Conservation (phyloP, 1,140 invertebrate genomes). For the Choristoneura fumiferana region DNA sequence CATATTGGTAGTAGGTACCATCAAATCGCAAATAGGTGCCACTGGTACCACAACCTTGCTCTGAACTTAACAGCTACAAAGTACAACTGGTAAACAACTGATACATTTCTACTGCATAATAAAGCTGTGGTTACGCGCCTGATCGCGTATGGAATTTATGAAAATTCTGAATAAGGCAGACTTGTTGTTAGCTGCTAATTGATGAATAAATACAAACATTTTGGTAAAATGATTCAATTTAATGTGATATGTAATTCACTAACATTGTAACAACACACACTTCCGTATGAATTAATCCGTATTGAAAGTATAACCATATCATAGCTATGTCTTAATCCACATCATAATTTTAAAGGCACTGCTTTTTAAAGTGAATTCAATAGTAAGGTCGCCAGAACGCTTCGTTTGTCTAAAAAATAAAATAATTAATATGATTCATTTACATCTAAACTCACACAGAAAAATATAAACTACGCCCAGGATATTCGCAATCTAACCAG, state of each 20-base stretch:
- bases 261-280: neutral
- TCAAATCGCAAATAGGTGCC: no score
- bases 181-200: no score
- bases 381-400: conserved; percentile 5
- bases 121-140: no score
- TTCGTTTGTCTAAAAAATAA: conserved; percentile 14
- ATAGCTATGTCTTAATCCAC: conserved; percentile 30
- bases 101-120: no score
- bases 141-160: no score
- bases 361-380: conserved; percentile 40
- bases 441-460: conserved; percentile 13
- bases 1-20: no score
- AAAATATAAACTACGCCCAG: conserved; percentile 16
- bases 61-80: no score
- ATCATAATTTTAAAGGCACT: conserved; percentile 62
- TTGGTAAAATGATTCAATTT: neutral
- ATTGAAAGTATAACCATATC: conserved; percentile 15
- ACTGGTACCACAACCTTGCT: no score
- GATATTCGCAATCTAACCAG: conserved; percentile 16
- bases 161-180: no score
- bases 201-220: no score
- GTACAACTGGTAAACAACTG: no score
- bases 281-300: neutral
- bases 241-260: conserved; percentile 14
- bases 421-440: conserved; percentile 12